Conservation (phyloP, 1,140 invertebrate species). For the Euwallacea similis region DNA sequence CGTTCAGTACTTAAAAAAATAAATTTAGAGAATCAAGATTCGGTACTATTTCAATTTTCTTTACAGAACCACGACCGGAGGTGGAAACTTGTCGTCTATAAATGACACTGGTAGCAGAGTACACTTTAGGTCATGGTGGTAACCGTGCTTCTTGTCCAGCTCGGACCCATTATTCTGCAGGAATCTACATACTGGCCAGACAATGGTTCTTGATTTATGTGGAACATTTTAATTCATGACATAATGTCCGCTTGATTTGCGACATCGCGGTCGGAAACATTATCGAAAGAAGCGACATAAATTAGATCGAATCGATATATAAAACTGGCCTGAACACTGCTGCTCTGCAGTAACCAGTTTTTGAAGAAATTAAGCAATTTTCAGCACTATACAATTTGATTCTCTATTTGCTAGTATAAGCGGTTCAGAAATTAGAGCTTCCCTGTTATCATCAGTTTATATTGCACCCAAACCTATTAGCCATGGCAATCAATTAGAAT, state of each 20-base stretch:
- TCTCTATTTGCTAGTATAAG: too few relatives aligned
- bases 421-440: too few relatives aligned
- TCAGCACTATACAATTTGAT: too few relatives aligned
- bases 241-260: slow-evolving; percentile 54
- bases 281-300: slow-evolving; percentile 48
- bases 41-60: too few relatives aligned
- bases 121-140: slow-evolving; percentile 36
- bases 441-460: too few relatives aligned
- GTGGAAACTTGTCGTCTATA: not conserved
- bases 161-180: slow-evolving; percentile 37
- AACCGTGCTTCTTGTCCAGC: slow-evolving; percentile 34
- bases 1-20: too few relatives aligned
- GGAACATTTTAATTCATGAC: slow-evolving; percentile 52
- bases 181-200: slow-evolving; percentile 49
- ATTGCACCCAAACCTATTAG: too few relatives aligned
- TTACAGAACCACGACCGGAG: not conserved
- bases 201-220: slow-evolving; percentile 51
- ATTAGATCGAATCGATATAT: slow-evolving; percentile 39
- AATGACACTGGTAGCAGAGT: slow-evolving; percentile 2
- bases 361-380: too few relatives aligned
- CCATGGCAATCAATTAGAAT: not conserved
- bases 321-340: too few relatives aligned
- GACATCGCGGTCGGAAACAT: slow-evolving; percentile 52
- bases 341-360: too few relatives aligned
- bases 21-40: too few relatives aligned